Percentiles rank a stretch among this genome's conserved stretches.
Evolutionary conservation across 1,140 invertebrate species (phyloP).

Genomic region (Homalodisca vitripennis): DNA sequence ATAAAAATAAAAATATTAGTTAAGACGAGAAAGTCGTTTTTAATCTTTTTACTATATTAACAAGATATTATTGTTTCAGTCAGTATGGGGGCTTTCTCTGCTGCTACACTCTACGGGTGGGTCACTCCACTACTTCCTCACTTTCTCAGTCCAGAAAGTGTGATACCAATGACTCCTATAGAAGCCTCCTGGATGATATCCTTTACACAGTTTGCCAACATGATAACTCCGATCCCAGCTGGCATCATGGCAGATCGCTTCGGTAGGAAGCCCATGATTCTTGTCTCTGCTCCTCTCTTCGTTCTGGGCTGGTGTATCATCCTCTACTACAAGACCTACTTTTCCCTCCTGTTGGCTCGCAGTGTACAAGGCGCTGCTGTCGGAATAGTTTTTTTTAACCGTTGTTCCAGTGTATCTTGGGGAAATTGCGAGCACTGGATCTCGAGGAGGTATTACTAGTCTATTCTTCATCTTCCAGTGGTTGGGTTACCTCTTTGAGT

Average conservation of each 20-base stretch:
- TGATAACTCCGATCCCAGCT: slow-evolving; percentile 41
- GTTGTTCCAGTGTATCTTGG: slow-evolving; percentile 57
- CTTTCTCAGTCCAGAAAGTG: slow-evolving; percentile 50
- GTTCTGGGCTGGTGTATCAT: slow-evolving; percentile 56
- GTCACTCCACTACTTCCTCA: slow-evolving; percentile 58
- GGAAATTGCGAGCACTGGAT: slow-evolving; percentile 63
- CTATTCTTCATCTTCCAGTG: slow-evolving; percentile 68
- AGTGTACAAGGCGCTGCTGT: slow-evolving; percentile 59
- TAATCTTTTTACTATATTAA: too few relatives aligned
- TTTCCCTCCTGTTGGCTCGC: slow-evolving; percentile 30
- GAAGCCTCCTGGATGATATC: slow-evolving; percentile 48
- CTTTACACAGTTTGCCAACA: slow-evolving; percentile 34
- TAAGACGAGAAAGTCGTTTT: too few relatives aligned
- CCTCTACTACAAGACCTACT: background rate
- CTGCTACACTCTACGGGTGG: slow-evolving; percentile 53
- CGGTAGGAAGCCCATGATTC: slow-evolving; percentile 68
- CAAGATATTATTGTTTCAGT: too few relatives aligned
- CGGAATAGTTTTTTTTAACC: slow-evolving; percentile 55
- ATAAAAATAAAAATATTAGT: too few relatives aligned
- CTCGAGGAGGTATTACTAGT: slow-evolving; percentile 61
- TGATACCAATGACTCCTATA: slow-evolving; percentile 54
- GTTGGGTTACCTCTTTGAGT: slow-evolving; percentile 73
- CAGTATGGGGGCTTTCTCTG: slow-evolving; percentile 45
- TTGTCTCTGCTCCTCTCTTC: slow-evolving; percentile 60
- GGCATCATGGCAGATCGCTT: slow-evolving; percentile 62